Evolutionary conservation across 2,113 vertebrate genomes (phyloP).

Genomic region (Columba livia): DNA sequence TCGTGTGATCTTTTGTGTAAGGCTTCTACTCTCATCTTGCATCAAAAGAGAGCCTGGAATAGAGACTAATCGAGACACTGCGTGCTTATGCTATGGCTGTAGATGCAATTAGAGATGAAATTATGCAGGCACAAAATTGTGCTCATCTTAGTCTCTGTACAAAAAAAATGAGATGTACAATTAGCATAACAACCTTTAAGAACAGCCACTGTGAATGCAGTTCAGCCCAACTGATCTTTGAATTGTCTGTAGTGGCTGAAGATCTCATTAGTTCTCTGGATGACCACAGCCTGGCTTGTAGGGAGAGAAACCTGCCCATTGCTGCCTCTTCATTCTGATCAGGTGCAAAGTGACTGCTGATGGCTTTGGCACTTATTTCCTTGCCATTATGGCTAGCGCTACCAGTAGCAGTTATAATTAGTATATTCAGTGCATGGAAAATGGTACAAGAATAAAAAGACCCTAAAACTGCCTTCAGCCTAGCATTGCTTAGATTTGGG

Average conservation of each 20-base stretch:
- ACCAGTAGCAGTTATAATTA: neutral
- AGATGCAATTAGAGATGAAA: conserved; percentile 7
- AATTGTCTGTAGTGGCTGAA: neutral
- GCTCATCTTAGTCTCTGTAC: neutral
- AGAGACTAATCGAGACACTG: neutral
- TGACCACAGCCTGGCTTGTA: neutral
- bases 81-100: neutral
- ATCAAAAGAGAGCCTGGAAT: neutral
- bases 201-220: neutral
- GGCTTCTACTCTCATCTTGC: neutral
- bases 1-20: neutral
- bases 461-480: neutral
- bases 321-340: neutral
- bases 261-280: neutral
- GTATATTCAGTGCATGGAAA: neutral
- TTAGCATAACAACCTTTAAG: conserved; percentile 3
- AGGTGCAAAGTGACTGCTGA: neutral
- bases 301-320: neutral
- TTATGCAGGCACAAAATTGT: neutral
- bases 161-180: conserved; percentile 13
- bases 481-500: neutral
- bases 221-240: neutral
- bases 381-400: neutral
- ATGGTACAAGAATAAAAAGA: neutral
- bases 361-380: neutral